Percentiles rank a stretch among this genome's conserved stretches.
Evolutionary conservation across 1,140 invertebrate genomes (phyloP).

Genomic region (Drosophila pectinifera): DNA sequence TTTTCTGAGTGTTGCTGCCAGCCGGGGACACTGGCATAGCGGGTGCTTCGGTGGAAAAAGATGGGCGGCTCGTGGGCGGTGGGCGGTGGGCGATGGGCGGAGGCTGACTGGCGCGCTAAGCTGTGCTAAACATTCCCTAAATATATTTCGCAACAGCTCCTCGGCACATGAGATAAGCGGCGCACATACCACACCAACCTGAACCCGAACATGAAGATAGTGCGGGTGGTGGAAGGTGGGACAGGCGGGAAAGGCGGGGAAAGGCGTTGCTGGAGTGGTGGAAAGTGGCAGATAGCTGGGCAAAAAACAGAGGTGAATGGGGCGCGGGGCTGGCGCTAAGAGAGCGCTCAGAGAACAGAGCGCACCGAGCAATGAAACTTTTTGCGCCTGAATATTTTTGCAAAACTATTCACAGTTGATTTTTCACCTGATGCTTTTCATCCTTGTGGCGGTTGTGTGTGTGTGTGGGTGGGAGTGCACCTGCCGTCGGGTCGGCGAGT

Average conservation of each 20-base stretch:
- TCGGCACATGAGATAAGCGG: constrained; percentile 68
- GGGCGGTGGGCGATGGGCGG: constrained; percentile 9
- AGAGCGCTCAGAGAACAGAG: constrained; percentile 35
- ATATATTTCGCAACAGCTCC: constrained; percentile 81
- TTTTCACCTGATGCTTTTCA: constrained; percentile 82
- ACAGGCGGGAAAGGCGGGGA: neutral
- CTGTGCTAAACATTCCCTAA: constrained; percentile 82
- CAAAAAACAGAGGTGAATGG: neutral
- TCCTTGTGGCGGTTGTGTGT: constrained; percentile 13
- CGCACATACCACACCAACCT: constrained; percentile 58
- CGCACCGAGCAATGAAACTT: constrained; percentile 72
- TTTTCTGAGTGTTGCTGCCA: neutral
- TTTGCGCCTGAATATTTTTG: constrained; percentile 80
- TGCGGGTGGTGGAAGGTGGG: constrained; percentile 9
- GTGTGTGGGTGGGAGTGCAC: constrained; percentile 10
- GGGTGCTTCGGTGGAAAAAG: neutral
- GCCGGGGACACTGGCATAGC: constrained; percentile 6
- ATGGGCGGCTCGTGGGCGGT: neutral
- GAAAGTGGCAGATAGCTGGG: constrained; percentile 15
- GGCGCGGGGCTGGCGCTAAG: constrained; percentile 5
- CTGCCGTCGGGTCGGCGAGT: constrained; percentile 35
- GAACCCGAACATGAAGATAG: constrained; percentile 49
- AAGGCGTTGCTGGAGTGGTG: constrained; percentile 5
- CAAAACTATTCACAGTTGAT: constrained; percentile 83
- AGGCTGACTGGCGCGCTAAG: constrained; percentile 66